Evolutionary conservation across 2,888 invertebrate genomes (phyloP), one percentile per base, ranked within the genome.

Genomic region (Hedychridium roseum): DNA sequence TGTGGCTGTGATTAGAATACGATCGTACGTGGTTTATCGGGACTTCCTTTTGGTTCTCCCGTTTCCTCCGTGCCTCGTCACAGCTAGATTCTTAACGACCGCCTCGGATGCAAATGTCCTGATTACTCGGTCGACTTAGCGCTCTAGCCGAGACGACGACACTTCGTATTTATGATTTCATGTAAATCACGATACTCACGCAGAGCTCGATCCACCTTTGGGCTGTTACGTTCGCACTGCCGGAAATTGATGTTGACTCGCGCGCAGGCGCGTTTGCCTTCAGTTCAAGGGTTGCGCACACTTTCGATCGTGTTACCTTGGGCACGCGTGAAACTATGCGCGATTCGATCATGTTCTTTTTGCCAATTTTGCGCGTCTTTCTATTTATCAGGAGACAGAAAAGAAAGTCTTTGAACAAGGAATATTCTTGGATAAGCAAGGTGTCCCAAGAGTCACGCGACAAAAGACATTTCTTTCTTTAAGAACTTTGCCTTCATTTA

Each of bases 201-300:
- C n/a, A n/a, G n/a, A n/a, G n/a, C n/a, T 18, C 30, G 16, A 32
- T 23, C 11, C 28, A 21, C 32, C 21, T 16, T 32, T 26, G 12
- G 48, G 44, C 48, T 43, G 40, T 47, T 49, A 41, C 55, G 43
- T 52, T 50, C 50, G 55, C 40, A 34, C 44, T 51, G 49, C 59
- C 61, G 68, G 66, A 70, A 70, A 59, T 70, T 50, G 60, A 55
- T 44, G n/a, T n/a, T n/a, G n/a, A n/a, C 53, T 57, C 48, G 50
- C 52, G 52, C 57, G 60, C 54, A 52, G 18, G 47, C 55, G 43
- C 43, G 28, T 37, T 18, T 50, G 39, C 43, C 43, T 53, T 52
- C 39, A 52, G 64, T 65, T 68, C 68, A 62, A 59, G 61, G 66
- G 68, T 69, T 57, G 59, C 44, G 52, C 38, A 39, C 52, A 50